phyloP scores from a whole-genome alignment of 2,888 invertebrate species.

The Metalampra italica region DNA sequence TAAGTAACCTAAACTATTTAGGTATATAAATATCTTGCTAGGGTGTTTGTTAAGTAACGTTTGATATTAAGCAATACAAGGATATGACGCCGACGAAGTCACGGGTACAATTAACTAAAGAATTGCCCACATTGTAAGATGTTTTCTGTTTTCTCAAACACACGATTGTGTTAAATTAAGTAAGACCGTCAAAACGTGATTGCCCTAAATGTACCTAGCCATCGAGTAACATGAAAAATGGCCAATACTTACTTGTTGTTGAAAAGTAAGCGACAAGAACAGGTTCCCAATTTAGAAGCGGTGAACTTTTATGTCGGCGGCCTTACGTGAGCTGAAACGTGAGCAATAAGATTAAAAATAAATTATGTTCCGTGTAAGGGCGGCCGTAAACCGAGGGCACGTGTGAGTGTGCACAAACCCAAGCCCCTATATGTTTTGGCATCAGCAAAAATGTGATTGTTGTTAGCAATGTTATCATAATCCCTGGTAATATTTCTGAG shows the following conservation, averaged over 20 bases:
- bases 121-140: neutral
- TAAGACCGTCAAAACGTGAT: conserved; percentile 2
- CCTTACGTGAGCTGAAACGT: conserved; percentile 72
- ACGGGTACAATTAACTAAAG: neutral
- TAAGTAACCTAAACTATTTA: too few species aligned
- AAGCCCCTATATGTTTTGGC: conserved; percentile 18
- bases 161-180: conserved; percentile 1
- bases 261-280: conserved; percentile 44
- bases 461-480: conserved; percentile 11
- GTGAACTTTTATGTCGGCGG: conserved; percentile 71
- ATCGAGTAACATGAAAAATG: conserved; percentile 9
- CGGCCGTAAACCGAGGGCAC: conserved; percentile 40
- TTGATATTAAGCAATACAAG: too few species aligned
- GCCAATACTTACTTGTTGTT: conserved; percentile 9
- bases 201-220: conserved; percentile 5
- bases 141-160: too few species aligned
- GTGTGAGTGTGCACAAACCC: conserved; percentile 22
- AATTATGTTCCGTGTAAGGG: conserved; percentile 59
- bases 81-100: too few species aligned
- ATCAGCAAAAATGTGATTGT: conserved; percentile 19
- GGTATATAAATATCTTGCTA: too few species aligned
- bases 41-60: too few species aligned
- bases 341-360: conserved; percentile 73
- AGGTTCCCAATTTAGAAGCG: conserved; percentile 65
- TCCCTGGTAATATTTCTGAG: too few species aligned